Evolutionary conservation across 2,113 vertebrate genomes (phyloP), one percentile per base, ranked within the genome.

Genomic region (Hassar affinis): DNA sequence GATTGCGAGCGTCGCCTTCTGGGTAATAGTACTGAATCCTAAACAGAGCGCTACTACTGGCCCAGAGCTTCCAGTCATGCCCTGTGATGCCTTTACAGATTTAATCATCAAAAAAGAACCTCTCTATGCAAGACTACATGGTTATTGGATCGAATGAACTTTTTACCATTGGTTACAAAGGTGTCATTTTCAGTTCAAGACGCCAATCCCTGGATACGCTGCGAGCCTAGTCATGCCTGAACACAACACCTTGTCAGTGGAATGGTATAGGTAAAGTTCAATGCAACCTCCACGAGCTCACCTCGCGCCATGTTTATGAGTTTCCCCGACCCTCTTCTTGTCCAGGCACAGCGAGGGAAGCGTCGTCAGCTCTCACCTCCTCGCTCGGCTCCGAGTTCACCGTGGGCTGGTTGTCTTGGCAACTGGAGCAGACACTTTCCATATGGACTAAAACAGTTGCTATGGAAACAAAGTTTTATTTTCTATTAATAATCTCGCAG

Each of bases 401-500:
- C 86, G 89, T 89, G 91, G 91, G 90, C 89, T 91, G 92, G 94
- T 94, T 94, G 94, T 94, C 94, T 90, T 92, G 93, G 93, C 92
- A 95, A 95, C 94, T 91, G 90, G 91, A 92, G 91, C 88, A 93
- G 91, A 94, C 91, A 93, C 91, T 94, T 93, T 93, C 92, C 92
- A 92, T 94, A 94, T 94, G 93, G 92, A 93, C 91, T 93, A 90
- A 91, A 93, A 92, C 90, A 91, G 94, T 95, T 92, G 90, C 94
- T 94, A 94, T 93, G 93, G 94, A 94, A 94, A 94, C 94, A 92
- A 94, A 94, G 92, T 94, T 94, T 94, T 93, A 92, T 94, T 93
- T 91, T 90, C 93, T 94, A 94, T 94, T 94, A 93, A 94, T 95
- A 94, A 94, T 93, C 91, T 88, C 82, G 85, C 0, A 82, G 85